Evolutionary conservation across 2,113 vertebrate species (phyloP).

Genomic region (Entelurus aequoreus): DNA sequence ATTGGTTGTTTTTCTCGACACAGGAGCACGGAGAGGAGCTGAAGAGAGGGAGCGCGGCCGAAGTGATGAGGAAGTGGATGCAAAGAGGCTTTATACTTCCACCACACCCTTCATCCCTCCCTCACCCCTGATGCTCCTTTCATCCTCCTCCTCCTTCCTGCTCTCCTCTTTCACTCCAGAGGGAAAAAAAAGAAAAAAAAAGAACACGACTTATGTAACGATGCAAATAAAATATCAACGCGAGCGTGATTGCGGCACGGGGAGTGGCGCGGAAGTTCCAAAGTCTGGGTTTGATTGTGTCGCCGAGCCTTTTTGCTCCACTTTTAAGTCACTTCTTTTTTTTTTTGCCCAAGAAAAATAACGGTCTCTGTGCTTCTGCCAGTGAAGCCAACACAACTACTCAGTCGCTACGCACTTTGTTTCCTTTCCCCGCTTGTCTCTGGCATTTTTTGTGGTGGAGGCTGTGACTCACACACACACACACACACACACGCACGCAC

Average conservation of each 20-base stretch:
- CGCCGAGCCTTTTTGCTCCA: no score
- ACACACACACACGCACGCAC: neutral
- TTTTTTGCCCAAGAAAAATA: no score
- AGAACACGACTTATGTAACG: no score
- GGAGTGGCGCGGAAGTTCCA: no score
- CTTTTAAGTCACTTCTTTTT: no score
- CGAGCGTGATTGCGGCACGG: no score
- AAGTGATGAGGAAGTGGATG: constrained; percentile 25
- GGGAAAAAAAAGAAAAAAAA: neutral
- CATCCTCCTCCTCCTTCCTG: constrained; percentile 23
- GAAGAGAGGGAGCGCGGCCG: constrained; percentile 7
- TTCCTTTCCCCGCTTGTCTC: constrained; percentile 9
- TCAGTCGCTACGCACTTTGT: neutral
- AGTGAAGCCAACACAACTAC: no score
- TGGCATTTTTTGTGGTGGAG: constrained; percentile 31
- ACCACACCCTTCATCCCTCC: constrained; percentile 50
- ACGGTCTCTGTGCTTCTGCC: no score
- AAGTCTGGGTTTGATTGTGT: no score
- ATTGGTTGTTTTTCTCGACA: neutral
- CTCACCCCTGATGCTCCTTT: constrained; percentile 9
- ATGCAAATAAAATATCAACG: no score
- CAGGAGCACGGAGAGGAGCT: neutral
- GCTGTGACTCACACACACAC: constrained; percentile 46
- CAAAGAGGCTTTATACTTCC: constrained; percentile 45
- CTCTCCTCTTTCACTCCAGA: neutral